Conservation (phyloP, 2,888 invertebrate genomes). For the Hypselothyrea guttata region DNA sequence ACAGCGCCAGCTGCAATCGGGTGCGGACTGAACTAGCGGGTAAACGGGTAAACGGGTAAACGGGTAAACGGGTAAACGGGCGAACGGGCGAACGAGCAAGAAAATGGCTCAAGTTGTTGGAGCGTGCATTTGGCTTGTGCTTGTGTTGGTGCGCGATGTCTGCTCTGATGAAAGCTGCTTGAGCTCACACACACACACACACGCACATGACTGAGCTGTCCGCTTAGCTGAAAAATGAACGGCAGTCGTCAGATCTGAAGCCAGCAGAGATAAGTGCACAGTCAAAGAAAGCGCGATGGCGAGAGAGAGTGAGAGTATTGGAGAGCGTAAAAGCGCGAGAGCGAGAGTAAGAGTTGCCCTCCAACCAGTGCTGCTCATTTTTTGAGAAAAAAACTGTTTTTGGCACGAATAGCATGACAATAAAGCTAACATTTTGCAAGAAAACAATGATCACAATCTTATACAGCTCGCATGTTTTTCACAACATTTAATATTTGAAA, state of each 20-base stretch:
- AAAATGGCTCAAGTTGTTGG: slow-evolving; percentile 53
- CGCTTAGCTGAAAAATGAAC: slow-evolving; percentile 56
- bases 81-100: slow-evolving; percentile 13
- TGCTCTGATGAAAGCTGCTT: slow-evolving; percentile 41
- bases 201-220: slow-evolving; percentile 43
- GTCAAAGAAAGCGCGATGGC: not conserved
- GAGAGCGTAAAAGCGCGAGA: not conserved
- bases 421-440: too few species aligned
- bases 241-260: slow-evolving; percentile 30
- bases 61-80: slow-evolving; percentile 13
- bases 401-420: too few species aligned
- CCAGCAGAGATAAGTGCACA: slow-evolving; percentile 9
- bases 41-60: slow-evolving; percentile 3
- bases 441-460: too few species aligned
- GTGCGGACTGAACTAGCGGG: slow-evolving; percentile 1
- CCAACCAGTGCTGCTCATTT: too few species aligned
- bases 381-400: too few species aligned
- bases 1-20: slow-evolving; percentile 7
- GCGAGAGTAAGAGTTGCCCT: not conserved
- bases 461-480: too few species aligned
- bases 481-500: too few species aligned
- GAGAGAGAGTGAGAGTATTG: not conserved
- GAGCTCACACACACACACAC: slow-evolving; percentile 8
- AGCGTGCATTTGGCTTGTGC: slow-evolving; percentile 42
- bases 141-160: slow-evolving; percentile 20